These are phyloP conservation scores for Rousettus leschenaultii DNA, from an alignment of 2,113 vertebrate species.

Conservation along the genomic window DNA sequence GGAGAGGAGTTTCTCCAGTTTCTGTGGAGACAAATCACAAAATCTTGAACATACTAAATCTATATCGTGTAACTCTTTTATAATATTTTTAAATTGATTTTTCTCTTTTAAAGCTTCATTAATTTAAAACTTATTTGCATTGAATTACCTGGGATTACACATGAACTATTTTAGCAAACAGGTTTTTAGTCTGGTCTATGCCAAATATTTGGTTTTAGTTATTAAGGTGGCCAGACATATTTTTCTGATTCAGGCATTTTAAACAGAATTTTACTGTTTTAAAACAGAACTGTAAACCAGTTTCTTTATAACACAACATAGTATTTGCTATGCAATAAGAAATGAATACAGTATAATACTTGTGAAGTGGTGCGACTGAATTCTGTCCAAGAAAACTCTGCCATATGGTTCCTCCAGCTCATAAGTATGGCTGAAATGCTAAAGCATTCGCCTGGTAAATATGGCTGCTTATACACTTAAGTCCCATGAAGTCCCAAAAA, in stretches of 20 bases:
- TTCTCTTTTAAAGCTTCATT: slow-evolving; percentile 10
- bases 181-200: not conserved
- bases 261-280: slow-evolving; percentile 40
- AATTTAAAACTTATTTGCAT: slow-evolving; percentile 19
- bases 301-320: not conserved
- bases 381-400: not conserved
- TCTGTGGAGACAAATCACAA: not conserved
- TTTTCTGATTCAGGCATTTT: slow-evolving; percentile 45
- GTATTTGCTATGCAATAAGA: not conserved
- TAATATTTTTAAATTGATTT: not conserved
- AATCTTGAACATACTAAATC: not conserved
- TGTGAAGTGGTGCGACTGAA: not conserved
- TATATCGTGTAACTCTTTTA: not conserved
- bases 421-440: slow-evolving; percentile 6
- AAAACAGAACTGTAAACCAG: not conserved
- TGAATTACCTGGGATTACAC: not conserved
- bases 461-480: not conserved
- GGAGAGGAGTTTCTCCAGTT: not conserved
- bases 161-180: not conserved
- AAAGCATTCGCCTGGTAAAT: slow-evolving; percentile 37
- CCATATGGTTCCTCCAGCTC: slow-evolving; percentile 26
- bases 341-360: not conserved
- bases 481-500: slow-evolving; percentile 48
- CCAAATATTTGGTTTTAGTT: slow-evolving; percentile 43
- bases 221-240: slow-evolving; percentile 20